phyloP scores from a whole-genome alignment of 1,140 invertebrate species.

The Oryzaephilus surinamensis region DNA sequence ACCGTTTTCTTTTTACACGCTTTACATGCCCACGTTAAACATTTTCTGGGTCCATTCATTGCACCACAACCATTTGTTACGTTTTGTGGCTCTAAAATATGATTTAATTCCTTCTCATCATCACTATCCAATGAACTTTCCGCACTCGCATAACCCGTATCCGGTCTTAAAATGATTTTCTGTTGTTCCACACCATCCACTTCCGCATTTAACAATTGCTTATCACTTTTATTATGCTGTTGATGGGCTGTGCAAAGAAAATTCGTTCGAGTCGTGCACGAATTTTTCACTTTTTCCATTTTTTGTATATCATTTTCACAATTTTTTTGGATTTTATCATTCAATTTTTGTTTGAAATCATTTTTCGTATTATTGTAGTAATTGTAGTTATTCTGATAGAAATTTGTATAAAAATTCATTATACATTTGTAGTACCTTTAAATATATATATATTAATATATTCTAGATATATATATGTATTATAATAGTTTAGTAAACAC shows the following conservation, averaged over 20 bases:
- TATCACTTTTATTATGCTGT: background rate
- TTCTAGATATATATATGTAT: no score
- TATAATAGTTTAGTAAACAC: no score
- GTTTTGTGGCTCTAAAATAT: slow-evolving; percentile 40
- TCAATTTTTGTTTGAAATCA: background rate
- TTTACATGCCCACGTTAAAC: slow-evolving; percentile 91
- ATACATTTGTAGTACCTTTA: background rate
- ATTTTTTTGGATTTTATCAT: no score
- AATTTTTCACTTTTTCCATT: background rate
- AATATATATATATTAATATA: no score
- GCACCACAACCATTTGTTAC: no score
- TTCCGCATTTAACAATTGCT: no score
- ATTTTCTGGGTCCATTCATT: slow-evolving; percentile 54
- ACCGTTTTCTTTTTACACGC: slow-evolving; percentile 92
- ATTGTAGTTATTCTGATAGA: slow-evolving; percentile 11
- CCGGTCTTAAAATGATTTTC: slow-evolving; percentile 7
- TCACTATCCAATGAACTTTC: slow-evolving; percentile 33
- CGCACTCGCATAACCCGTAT: slow-evolving; percentile 31
- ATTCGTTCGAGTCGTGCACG: background rate
- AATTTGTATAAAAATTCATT: slow-evolving; percentile 17
- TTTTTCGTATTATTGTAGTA: slow-evolving; percentile 3
- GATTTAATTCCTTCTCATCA: slow-evolving; percentile 37
- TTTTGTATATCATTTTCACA: no score
- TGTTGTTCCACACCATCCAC: no score
- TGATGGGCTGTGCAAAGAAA: background rate